Evolutionary conservation across 2,113 vertebrate species (phyloP).

Genomic region (Peromyscus leucopus): DNA sequence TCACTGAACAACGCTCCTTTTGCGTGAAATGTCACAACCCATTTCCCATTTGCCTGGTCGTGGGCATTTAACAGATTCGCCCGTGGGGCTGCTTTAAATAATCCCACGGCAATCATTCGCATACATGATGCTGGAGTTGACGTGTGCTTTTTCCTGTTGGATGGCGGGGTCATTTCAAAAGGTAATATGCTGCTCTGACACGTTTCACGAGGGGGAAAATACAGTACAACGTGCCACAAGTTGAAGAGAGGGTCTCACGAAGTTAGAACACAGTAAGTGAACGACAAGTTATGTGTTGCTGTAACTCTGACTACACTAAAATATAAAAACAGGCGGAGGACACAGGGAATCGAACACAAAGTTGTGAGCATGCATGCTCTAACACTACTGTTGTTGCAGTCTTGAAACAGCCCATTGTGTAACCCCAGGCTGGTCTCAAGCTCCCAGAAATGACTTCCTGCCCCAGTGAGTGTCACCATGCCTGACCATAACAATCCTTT

Average conservation of each 20-base stretch:
- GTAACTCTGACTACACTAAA: background rate
- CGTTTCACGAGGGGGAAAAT: background rate
- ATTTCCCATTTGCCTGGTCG: background rate
- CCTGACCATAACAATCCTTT: background rate
- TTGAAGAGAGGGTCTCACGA: background rate
- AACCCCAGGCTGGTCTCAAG: background rate
- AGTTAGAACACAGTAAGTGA: background rate
- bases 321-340: background rate
- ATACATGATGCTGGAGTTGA: fast-evolving
- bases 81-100: background rate
- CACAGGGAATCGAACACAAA: background rate
- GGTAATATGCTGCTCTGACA: background rate
- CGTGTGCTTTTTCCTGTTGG: background rate
- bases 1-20: background rate
- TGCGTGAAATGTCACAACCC: background rate
- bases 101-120: fast-evolving
- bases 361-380: fast-evolving
- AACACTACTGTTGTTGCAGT: background rate
- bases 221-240: background rate
- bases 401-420: background rate
- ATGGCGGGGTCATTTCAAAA: background rate
- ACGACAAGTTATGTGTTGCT: background rate
- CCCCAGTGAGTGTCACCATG: background rate
- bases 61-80: background rate
- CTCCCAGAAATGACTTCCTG: too few relatives aligned